Evolutionary conservation across 2,797 vertebrate genomes (phyloP), one percentile per base, ranked within the genome.

Genomic region (Enteromius radiatus): DNA sequence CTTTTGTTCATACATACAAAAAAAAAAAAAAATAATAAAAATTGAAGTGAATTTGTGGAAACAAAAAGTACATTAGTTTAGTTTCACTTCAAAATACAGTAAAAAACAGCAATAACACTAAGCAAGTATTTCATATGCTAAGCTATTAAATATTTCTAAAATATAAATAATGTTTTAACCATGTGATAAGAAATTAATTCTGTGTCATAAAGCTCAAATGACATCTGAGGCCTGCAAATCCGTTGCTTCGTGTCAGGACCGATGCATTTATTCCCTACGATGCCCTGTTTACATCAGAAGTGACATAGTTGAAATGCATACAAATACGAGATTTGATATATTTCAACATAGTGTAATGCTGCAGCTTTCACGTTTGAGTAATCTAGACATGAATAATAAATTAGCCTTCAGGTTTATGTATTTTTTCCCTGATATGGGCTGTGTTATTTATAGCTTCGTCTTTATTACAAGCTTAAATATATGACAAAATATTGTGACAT

Each of bases 311-410:
- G 67, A 64, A 82, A 84, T 85, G 81, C 71, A 82, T 82, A 86
- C 79, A 86, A 84, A 84, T 81, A 84, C 59, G 26, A 86, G 77
- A 76, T 88, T 88, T 83, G 67, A 88, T 86, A 83, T 83, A 81
- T 83, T 85, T 83, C 83, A 84, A 83, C 59, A 41, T 23, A 74
- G 68, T 80, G 80, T 79, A 85, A 64, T 76, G 61, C 74, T 82
- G 78, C 54, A 76, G 84, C 87, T 88, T 84, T 86, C 87, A 85
- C 47, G 64, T 92, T 90, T 93, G 91, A 93, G 83, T 92, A 93
- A 94, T 94, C 88, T 90, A 89, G 86, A 88, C 90, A 90, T 92
- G 91, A 93, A 94, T 93, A 92, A 90, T 91, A 89, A 90, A 93
- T 90, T 82, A 92, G 90, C 90, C 88, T 91, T 93, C 89, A 92